A percentile compares a stretch with the other conserved stretches of the same genome.
phyloP scores from a whole-genome alignment of 37 sponge, comb jelly and placozoan genomes.

The Bolinopsis microptera region DNA sequence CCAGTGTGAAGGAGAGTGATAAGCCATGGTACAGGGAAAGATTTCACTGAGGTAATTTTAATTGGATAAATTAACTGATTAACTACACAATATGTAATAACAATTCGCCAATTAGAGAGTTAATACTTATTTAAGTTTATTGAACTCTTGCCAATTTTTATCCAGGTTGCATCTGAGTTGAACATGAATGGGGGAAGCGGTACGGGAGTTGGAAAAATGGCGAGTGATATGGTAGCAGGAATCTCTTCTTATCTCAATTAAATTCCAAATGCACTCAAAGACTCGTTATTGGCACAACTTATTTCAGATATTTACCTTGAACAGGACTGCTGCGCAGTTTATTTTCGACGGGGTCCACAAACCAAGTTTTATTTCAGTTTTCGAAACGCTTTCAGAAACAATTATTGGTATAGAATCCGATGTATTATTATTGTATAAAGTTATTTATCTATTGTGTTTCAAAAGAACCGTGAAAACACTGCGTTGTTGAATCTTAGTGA shows the following conservation, averaged over 20 bases:
- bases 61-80: too few relatives aligned
- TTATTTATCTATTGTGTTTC: background rate
- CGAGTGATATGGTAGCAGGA: background rate
- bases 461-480: background rate
- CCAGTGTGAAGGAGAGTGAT: slow-evolving; percentile 17
- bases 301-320: too few relatives aligned
- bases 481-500: too few relatives aligned
- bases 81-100: too few relatives aligned
- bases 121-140: too few relatives aligned
- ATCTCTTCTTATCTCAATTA: background rate
- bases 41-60: slow-evolving; percentile 56
- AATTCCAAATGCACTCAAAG: too few relatives aligned
- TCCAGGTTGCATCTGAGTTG: slow-evolving; percentile 51
- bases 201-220: slow-evolving; percentile 36
- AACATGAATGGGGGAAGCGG: slow-evolving; percentile 15
- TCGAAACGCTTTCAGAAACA: background rate
- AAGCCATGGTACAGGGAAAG: slow-evolving; percentile 63
- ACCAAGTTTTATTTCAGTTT: background rate
- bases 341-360: background rate
- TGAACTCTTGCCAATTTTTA: too few relatives aligned
- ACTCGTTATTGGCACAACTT: too few relatives aligned
- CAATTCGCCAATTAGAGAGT: too few relatives aligned
- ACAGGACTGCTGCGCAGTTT: background rate
- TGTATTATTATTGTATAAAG: background rate
- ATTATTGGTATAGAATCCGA: background rate